Evolutionary conservation across 2,888 invertebrate genomes (phyloP).

Genomic region (Orthonevra nobilis): DNA sequence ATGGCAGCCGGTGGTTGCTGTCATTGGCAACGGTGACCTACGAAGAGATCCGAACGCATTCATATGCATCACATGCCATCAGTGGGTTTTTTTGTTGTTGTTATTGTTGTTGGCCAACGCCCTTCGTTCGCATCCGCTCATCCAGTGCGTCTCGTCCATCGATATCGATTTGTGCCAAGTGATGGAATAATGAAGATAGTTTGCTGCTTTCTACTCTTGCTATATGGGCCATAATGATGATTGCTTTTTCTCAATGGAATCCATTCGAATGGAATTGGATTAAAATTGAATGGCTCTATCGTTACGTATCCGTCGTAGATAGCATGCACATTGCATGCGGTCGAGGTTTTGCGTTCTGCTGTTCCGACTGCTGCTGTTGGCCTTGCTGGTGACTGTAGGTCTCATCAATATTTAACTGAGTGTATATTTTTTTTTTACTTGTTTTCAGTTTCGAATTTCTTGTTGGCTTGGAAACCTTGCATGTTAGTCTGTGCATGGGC

Average conservation of each 20-base stretch:
- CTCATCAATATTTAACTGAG: conserved; percentile 67
- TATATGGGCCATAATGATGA: conserved; percentile 63
- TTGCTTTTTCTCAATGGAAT: conserved; percentile 67
- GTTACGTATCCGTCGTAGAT: conserved; percentile 41
- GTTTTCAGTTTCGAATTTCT: not conserved
- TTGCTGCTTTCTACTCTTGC: conserved; percentile 41
- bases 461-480: conserved; percentile 22
- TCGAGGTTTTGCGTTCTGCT: conserved; percentile 10
- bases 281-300: conserved; percentile 62
- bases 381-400: conserved; percentile 13
- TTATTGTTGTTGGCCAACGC: too few relatives aligned
- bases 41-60: conserved; percentile 36
- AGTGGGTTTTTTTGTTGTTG: too few relatives aligned
- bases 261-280: conserved; percentile 69
- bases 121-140: conserved; percentile 35
- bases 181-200: conserved; percentile 67
- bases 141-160: conserved; percentile 55
- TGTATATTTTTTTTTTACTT: conserved; percentile 44
- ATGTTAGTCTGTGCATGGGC: conserved; percentile 34
- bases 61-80: conserved; percentile 29
- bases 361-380: conserved; percentile 14
- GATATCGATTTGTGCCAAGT: conserved; percentile 68
- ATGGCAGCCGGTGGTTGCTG: not conserved
- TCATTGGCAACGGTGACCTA: conserved; percentile 13
- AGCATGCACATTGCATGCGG: conserved; percentile 35